A percentile compares a stretch with the other conserved stretches of the same genome.
phyloP scores from a whole-genome alignment of 2,113 vertebrate genomes.

The Meles meles region DNA sequence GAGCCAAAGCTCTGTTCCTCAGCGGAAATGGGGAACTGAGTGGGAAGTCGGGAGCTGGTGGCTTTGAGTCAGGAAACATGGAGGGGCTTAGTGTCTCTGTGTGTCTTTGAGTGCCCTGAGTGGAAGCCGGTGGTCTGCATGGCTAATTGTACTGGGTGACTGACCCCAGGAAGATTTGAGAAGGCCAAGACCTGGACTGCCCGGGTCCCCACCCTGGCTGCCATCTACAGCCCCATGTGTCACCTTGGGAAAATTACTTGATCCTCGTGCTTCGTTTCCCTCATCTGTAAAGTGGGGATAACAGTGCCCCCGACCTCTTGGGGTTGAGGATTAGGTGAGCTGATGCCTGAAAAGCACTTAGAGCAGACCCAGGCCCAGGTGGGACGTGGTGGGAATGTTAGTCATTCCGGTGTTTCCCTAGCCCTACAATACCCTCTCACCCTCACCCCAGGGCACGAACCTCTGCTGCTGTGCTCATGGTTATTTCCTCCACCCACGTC shows the following conservation, averaged over 20 bases:
- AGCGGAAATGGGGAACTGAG: background rate
- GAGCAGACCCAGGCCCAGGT: rapidly evolving
- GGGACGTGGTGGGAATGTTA: rapidly evolving
- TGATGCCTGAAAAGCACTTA: background rate
- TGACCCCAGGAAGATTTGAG: background rate
- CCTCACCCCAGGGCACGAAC: background rate
- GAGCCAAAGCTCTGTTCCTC: background rate
- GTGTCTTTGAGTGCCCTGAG: background rate
- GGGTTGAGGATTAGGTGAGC: background rate
- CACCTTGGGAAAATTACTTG: background rate
- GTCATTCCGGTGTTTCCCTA: background rate
- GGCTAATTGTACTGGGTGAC: background rate
- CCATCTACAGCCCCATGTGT: background rate
- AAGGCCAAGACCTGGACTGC: background rate
- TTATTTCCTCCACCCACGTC: background rate
- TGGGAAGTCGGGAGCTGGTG: background rate
- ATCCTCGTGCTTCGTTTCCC: background rate
- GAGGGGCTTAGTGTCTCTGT: background rate
- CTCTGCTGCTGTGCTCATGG: background rate
- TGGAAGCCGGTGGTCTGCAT: background rate
- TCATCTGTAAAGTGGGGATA: background rate
- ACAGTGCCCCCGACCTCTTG: background rate
- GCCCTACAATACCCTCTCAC: rapidly evolving
- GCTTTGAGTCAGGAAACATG: background rate
- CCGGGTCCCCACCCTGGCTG: background rate